Base-by-base conservation (phyloP, 2,113 vertebrate species). In the Phylloscopus trochiloides region DNA sequence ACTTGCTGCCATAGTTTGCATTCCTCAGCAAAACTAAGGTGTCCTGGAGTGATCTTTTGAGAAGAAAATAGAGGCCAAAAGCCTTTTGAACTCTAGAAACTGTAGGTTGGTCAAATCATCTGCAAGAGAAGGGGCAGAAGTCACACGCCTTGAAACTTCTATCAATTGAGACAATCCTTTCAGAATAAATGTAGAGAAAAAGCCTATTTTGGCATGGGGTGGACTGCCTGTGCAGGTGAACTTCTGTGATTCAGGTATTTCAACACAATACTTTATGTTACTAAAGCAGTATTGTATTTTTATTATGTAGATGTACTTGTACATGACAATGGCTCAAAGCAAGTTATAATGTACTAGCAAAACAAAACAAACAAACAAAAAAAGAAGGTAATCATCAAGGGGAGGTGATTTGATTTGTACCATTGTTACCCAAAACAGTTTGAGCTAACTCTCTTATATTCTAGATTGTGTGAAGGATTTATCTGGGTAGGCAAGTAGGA, bases 191-290 rank as follows among this genome's bases (percentile, higher is more conserved):
- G 38, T 63, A 86, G 48, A 71, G 43, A 96, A 45, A 40, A 93
- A 86, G 29, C 14, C 45, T 90, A 26, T 83, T 95, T 92, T 95
- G 82, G 63, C 90, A 80, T 26, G 40, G 63, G 22, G 25, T 80
- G 55, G 55, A 86, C 78, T 74, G 74, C 87, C 63, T 90, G 85
- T n/a, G n/a, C 51, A 36, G 66, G 71, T 34, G 74, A 59, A 86
- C 65, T 83, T 96, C 52, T 77, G 36, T 93, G 90, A 90, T 70
- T 94, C 75, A 93, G n/a, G 7, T 66, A 80, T 96, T 96, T 91
- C 94, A 86, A 86, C 81, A 92, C 34, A 76, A 83, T 34, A 34
- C 34, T 34, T 34, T 34, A 28, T 7, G 1, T 90, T 73, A 75
- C 25, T 65, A 85, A 91, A 84, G 42, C 45, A 66, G 38, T 54